Conservation (phyloP, 2,888 invertebrate genomes). For the Entomobrya proxima region DNA sequence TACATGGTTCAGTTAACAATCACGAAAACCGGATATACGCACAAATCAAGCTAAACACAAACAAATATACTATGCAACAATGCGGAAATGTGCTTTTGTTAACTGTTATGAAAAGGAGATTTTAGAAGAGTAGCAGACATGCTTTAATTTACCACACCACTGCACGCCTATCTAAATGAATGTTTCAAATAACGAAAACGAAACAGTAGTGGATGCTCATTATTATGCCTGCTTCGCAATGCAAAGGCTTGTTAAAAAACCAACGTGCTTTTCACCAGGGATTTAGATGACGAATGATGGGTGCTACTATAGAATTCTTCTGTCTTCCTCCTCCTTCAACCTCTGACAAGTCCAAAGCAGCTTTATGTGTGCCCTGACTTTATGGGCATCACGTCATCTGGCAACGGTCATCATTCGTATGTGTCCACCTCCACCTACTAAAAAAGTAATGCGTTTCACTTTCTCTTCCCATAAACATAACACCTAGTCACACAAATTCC, state of each 20-base stretch:
- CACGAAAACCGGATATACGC: constrained; percentile 42
- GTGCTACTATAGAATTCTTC: neutral
- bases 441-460: constrained; percentile 32
- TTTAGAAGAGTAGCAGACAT: neutral
- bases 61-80: constrained; percentile 32
- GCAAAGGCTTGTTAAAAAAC: neutral
- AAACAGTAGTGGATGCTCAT: neutral
- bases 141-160: constrained; percentile 10
- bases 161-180: neutral
- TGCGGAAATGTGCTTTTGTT: neutral
- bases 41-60: constrained; percentile 34
- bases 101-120: neutral
- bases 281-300: constrained; percentile 28
- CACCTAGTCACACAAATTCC: constrained; percentile 11
- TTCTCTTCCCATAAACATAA: constrained; percentile 19
- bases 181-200: neutral
- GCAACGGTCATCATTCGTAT: constrained; percentile 38
- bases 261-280: constrained; percentile 5
- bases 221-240: no score
- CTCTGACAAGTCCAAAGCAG: neutral
- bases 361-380: constrained; percentile 9
- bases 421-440: constrained; percentile 30
- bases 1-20: no score
- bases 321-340: neutral
- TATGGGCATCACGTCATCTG: constrained; percentile 30